phyloP scores from a whole-genome alignment of 2,888 invertebrate genomes.

The Hedychridium roseum region DNA sequence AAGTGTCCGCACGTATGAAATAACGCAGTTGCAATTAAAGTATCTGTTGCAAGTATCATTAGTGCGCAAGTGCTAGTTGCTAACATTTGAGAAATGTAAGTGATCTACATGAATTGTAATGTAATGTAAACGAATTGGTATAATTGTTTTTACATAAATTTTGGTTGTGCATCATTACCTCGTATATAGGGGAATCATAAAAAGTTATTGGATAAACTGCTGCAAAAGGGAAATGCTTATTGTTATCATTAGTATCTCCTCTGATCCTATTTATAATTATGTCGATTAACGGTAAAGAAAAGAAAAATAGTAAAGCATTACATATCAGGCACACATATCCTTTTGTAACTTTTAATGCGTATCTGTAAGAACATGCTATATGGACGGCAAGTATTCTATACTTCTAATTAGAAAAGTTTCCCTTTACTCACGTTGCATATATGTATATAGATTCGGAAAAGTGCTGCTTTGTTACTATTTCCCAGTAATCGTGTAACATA shows the following conservation, averaged over 20 bases:
- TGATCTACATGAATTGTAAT: conserved; percentile 28
- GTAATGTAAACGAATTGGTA: conserved; percentile 5
- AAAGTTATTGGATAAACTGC: conserved; percentile 43
- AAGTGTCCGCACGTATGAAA: conserved; percentile 50
- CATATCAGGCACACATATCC: conserved; percentile 42
- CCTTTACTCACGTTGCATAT: conserved; percentile 30
- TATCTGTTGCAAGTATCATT: conserved; percentile 45
- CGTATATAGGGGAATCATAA: conserved; percentile 42
- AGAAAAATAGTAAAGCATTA: conserved; percentile 45
- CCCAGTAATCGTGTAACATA: conserved; percentile 47
- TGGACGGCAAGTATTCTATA: not conserved
- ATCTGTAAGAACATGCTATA: conserved; percentile 30
- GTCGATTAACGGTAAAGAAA: conserved; percentile 35
- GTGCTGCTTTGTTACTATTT: conserved; percentile 14
- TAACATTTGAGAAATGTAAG: conserved; percentile 41
- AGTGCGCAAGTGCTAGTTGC: conserved; percentile 43
- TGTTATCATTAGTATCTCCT: conserved; percentile 10
- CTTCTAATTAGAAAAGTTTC: not conserved
- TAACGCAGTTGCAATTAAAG: conserved; percentile 46
- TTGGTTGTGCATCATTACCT: conserved; percentile 29
- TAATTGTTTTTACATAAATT: not conserved
- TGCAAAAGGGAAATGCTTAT: conserved; percentile 42
- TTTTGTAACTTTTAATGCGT: conserved; percentile 38
- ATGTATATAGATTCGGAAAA: conserved; percentile 6
- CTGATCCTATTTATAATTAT: conserved; percentile 14